A percentile compares a stretch with the other conserved stretches of the same genome.
Evolutionary conservation across 1,140 invertebrate species (phyloP).

Genomic region (Carposina sasakii): DNA sequence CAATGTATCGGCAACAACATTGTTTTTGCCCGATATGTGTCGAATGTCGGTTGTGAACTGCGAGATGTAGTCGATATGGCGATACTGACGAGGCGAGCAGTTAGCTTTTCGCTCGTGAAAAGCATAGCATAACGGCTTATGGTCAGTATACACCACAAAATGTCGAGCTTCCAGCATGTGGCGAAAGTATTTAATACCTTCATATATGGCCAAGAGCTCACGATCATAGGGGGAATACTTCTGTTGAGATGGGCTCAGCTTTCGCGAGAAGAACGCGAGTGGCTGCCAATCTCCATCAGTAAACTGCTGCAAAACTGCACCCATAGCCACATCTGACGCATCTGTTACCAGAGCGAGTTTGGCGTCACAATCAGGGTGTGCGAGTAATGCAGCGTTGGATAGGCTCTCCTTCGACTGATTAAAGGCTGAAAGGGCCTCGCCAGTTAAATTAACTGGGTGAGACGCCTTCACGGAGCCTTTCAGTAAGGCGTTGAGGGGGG

Average conservation of each 20-base stretch:
- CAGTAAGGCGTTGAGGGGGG: constrained; percentile 6
- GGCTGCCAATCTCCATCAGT: constrained; percentile 19
- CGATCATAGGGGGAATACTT: constrained; percentile 10
- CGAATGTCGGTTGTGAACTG: constrained; percentile 49
- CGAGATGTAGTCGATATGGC: constrained; percentile 45
- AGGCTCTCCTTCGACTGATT: constrained; percentile 43
- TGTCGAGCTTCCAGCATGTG: constrained; percentile 35
- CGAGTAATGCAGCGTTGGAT: constrained; percentile 25
- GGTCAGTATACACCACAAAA: constrained; percentile 30
- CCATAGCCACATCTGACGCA: constrained; percentile 44
- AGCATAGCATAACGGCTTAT: constrained; percentile 43
- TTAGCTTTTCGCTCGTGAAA: constrained; percentile 32
- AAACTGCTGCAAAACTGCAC: constrained; percentile 27
- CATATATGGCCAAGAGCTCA: constrained; percentile 21
- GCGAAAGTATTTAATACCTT: constrained; percentile 18
- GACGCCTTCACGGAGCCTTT: not conserved
- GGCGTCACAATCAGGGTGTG: constrained; percentile 21
- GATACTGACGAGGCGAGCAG: constrained; percentile 23
- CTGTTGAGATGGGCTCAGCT: constrained; percentile 18
- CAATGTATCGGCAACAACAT: constrained; percentile 36
- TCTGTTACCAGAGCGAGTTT: constrained; percentile 26
- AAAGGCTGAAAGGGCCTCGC: constrained; percentile 35
- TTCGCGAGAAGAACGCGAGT: constrained; percentile 33
- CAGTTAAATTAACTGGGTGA: constrained; percentile 26
- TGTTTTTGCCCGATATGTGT: constrained; percentile 43